Percentiles rank a stretch among this genome's conserved stretches.
These are phyloP conservation scores for Channallabes apus DNA, from an alignment of 2,797 vertebrate genomes.

Conservation along the genomic window DNA sequence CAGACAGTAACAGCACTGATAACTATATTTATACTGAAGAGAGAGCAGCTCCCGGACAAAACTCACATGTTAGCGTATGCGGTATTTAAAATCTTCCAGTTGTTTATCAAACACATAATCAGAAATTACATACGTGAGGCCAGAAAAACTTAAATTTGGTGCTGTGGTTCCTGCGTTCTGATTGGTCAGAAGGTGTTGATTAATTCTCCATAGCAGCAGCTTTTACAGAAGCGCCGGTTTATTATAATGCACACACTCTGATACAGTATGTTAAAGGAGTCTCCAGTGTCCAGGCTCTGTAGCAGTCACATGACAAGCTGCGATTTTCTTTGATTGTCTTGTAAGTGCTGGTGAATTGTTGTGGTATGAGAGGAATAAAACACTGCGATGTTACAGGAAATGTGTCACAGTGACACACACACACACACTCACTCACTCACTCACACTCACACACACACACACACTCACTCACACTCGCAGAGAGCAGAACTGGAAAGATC, in stretches of 20 bases:
- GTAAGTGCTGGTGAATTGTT: not conserved
- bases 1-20: too few relatives aligned
- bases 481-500: conserved; percentile 45
- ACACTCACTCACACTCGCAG: not conserved
- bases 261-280: not conserved
- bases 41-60: too few relatives aligned
- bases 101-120: too few relatives aligned
- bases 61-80: too few relatives aligned
- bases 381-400: not conserved
- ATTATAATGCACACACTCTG: not conserved
- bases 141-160: too few relatives aligned
- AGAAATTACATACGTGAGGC: too few relatives aligned
- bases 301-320: too few relatives aligned
- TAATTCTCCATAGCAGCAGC: not conserved
- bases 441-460: not conserved
- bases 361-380: not conserved
- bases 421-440: too few relatives aligned
- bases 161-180: not conserved
- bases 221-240: not conserved
- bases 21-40: too few relatives aligned
- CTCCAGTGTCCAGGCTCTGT: not conserved
- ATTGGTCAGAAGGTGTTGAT: not conserved
- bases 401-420: too few relatives aligned
- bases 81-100: too few relatives aligned
- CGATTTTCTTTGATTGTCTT: not conserved